Percentiles rank a stretch among this genome's conserved stretches.
Evolutionary conservation across 2,797 vertebrate genomes (phyloP).

Genomic region (Clarias platycephalus): DNA sequence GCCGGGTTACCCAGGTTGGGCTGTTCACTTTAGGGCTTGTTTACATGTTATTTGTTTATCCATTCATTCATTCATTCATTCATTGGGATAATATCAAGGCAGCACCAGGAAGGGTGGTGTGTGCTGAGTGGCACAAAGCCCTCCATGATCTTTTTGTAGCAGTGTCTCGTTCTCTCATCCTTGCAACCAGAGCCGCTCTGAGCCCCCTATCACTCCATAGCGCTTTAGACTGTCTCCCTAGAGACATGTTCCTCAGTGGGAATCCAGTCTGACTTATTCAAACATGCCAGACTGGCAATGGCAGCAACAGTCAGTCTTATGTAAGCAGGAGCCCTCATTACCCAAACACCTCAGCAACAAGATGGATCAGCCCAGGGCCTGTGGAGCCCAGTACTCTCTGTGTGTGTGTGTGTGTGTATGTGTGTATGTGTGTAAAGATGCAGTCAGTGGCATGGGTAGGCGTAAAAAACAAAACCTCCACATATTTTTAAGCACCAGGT

Average conservation of each 20-base stretch:
- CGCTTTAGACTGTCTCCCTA: constrained; percentile 30
- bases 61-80: too few relatives aligned
- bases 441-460: constrained; percentile 1
- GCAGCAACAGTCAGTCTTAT: constrained; percentile 46
- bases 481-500: constrained; percentile 34
- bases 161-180: neutral
- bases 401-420: constrained; percentile 14
- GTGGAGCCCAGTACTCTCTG: neutral
- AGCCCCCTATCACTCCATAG: constrained; percentile 15
- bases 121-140: constrained; percentile 22
- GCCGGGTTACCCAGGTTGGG: neutral
- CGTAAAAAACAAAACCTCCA: constrained; percentile 31
- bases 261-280: constrained; percentile 47
- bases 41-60: too few relatives aligned
- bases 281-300: constrained; percentile 39
- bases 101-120: constrained; percentile 1
- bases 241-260: constrained; percentile 36
- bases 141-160: constrained; percentile 18
- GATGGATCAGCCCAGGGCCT: constrained; percentile 17
- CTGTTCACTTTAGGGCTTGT: neutral
- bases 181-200: constrained; percentile 8
- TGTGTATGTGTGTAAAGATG: constrained; percentile 20
- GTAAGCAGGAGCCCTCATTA: constrained; percentile 41
- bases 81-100: constrained; percentile 8
- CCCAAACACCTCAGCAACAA: constrained; percentile 30